Conservation (phyloP, 2,888 invertebrate genomes). For the Caenorhabditis japonica region DNA sequence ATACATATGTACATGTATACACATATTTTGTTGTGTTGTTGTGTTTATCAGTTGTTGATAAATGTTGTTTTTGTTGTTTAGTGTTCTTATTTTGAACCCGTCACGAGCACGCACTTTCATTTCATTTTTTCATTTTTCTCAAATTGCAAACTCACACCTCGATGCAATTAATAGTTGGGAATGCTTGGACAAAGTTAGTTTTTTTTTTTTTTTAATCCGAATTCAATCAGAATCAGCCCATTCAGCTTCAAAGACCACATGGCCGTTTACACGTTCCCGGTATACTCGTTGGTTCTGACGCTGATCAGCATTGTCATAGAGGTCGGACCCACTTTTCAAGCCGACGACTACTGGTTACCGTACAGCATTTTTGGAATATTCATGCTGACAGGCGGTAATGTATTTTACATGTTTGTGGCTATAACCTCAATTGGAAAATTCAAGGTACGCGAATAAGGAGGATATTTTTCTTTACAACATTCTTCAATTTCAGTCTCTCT, state of each 20-base stretch:
- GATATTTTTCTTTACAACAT: background rate
- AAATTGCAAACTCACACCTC: no score
- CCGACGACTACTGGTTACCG: conserved; percentile 15
- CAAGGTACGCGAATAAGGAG: background rate
- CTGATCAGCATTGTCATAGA: conserved; percentile 15
- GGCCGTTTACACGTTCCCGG: background rate
- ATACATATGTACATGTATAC: no score
- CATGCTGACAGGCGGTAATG: conserved; percentile 9
- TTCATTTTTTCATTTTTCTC: no score
- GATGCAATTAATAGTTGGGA: no score
- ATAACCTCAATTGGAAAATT: conserved; percentile 4
- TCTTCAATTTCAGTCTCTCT: background rate
- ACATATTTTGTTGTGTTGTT: no score
- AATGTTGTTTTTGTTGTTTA: no score
- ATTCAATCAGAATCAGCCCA: no score
- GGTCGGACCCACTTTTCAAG: conserved; percentile 20
- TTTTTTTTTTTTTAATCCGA: no score
- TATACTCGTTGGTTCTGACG: conserved; percentile 17
- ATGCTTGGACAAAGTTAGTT: no score
- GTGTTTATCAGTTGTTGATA: no score
- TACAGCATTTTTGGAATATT: conserved; percentile 22
- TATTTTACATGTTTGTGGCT: conserved; percentile 10
- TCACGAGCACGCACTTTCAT: no score
- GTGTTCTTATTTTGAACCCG: no score
- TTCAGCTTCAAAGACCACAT: conserved; percentile 20